Evolutionary conservation across 2,797 vertebrate species (phyloP), one percentile per base, ranked within the genome.

Genomic region (Erethizon dorsatum): DNA sequence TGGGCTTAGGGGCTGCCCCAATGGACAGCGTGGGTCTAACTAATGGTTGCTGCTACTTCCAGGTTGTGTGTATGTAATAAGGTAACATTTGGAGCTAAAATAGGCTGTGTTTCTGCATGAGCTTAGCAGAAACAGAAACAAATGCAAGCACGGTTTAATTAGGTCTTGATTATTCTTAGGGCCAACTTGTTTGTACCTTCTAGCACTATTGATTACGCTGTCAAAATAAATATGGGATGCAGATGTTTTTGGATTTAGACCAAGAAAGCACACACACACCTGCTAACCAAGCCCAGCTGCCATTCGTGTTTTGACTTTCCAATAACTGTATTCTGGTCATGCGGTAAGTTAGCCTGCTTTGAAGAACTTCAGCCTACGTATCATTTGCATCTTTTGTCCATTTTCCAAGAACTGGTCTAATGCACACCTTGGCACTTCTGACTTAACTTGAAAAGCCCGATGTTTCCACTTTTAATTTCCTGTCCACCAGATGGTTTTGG

Each of bases 101-200:
- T 67, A 45, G 57, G 47, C 54, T 84, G 24, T 80, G 47, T 41
- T 82, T 93, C 69, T 88, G 57, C 6, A 69, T 31, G 24, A 85
- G 56, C 37, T 92, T 56, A 63, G 47, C 59, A 61, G 15, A 90
- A 91, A 28, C 57, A 50, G 85, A 96, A 80, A 45, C 45, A 83
- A 88, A 71, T 4, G 47, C 79, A 86, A 91, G 22, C 12, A 17
- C 77, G 28, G 28, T 94, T 95, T 92, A 20, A 41, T 87, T 90
- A 83, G 28, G 37, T 92, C 95, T 95, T 83, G 26, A 69, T 88
- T 52, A 63, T 97, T 82, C 67, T 85, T 88, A 79, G 57, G 79
- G 65, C 71, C 59, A 56, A 56, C 54, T 59, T 87, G 59, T 93
- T 97, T 87, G 41, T 57, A 54, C 37, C 47, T 83, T 90, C 56